Conservation (phyloP, 2,113 vertebrate species). For the Strigops habroptila region DNA sequence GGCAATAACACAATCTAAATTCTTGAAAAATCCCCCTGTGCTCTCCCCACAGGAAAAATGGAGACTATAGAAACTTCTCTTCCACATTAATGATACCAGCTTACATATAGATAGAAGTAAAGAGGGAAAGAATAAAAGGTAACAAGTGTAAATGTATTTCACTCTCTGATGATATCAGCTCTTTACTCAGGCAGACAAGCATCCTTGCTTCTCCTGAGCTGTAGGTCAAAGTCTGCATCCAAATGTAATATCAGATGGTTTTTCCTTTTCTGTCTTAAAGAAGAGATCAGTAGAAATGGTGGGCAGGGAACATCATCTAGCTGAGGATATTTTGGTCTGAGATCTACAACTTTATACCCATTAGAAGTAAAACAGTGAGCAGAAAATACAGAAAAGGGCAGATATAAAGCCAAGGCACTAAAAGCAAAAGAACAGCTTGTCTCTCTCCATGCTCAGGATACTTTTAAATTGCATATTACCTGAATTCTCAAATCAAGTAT, state of each 20-base stretch:
- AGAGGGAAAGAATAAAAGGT: background rate
- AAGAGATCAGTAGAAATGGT: background rate
- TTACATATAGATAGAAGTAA: background rate
- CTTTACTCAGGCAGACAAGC: background rate
- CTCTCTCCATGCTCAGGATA: background rate
- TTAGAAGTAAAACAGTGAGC: background rate
- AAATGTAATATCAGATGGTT: background rate
- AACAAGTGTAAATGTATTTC: background rate
- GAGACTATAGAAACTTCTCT: background rate
- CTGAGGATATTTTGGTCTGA: background rate
- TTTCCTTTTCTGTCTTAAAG: background rate
- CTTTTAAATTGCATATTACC: background rate
- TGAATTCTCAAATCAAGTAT: background rate
- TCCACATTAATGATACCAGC: background rate
- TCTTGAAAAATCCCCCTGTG: background rate
- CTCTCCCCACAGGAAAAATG: background rate
- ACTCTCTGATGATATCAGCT: background rate
- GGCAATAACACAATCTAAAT: background rate
- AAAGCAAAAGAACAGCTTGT: constrained; percentile 2
- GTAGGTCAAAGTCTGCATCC: background rate
- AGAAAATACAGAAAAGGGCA: background rate
- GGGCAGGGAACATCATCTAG: background rate
- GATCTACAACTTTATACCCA: background rate
- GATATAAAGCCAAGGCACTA: background rate
- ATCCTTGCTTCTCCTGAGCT: background rate